Conservation (phyloP, 2,797 vertebrate genomes). For the Acrossocheilus wenchowensis region DNA sequence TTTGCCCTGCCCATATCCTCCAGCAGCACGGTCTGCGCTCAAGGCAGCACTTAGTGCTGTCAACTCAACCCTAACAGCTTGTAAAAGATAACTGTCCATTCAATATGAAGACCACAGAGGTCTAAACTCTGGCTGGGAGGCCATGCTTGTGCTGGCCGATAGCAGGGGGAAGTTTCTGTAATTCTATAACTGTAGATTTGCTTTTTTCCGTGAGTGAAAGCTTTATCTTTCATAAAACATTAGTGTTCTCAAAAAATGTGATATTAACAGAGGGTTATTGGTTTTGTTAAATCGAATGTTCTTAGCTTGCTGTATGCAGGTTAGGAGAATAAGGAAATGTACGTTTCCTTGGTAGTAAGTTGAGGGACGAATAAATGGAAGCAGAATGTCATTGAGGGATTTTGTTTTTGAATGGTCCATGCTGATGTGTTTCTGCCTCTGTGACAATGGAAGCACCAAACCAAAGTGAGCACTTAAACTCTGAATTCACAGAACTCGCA, state of each 20-base stretch:
- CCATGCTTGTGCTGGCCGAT: constrained; percentile 43
- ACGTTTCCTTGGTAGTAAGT: constrained; percentile 44
- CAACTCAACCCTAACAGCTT: not conserved
- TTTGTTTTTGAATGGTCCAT: constrained; percentile 14
- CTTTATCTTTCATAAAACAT: constrained; percentile 36
- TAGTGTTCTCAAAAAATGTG: constrained; percentile 13
- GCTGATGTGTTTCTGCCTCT: constrained; percentile 16
- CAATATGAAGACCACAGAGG: constrained; percentile 26
- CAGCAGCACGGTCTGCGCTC: constrained; percentile 62
- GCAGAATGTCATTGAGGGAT: constrained; percentile 31
- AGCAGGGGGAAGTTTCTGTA: constrained; percentile 19
- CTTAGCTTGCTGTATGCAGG: constrained; percentile 41
- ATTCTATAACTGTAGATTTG: constrained; percentile 24
- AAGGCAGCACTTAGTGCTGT: constrained; percentile 70
- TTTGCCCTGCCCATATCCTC: constrained; percentile 57
- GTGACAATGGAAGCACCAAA: not conserved
- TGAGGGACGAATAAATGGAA: constrained; percentile 19
- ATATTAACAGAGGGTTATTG: constrained; percentile 39
- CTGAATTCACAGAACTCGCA: constrained; percentile 15
- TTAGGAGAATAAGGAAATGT: constrained; percentile 45
- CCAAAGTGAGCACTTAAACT: constrained; percentile 49
- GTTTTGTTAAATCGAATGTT: constrained; percentile 22
- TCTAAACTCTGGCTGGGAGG: constrained; percentile 23
- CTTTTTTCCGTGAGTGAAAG: constrained; percentile 21
- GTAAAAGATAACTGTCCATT: constrained; percentile 32